Evolutionary conservation across 2,113 vertebrate species (phyloP).

Genomic region (Anoura caudifer): DNA sequence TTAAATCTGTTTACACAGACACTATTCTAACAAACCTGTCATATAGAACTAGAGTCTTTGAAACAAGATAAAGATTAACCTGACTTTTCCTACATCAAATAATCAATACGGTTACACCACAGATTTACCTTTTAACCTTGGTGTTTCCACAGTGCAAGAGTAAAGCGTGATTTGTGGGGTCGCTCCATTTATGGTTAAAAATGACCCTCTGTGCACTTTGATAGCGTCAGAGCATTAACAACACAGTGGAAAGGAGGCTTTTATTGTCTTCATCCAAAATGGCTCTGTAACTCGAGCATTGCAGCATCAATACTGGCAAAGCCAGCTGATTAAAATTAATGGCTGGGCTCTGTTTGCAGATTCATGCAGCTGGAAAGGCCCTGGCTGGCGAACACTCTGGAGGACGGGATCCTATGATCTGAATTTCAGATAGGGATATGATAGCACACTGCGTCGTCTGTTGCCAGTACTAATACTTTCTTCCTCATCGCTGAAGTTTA

Average conservation of each 20-base stretch:
- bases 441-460: neutral
- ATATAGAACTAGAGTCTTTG: conserved; percentile 54
- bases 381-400: neutral
- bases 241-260: neutral
- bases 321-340: neutral
- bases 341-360: neutral
- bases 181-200: conserved; percentile 27
- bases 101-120: conserved; percentile 70
- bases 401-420: neutral
- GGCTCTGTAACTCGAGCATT: neutral
- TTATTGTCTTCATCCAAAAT: conserved; percentile 32
- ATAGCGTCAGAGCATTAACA: neutral
- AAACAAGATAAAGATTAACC: conserved; percentile 61
- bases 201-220: conserved; percentile 8
- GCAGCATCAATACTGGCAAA: neutral
- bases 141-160: neutral
- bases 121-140: conserved; percentile 68
- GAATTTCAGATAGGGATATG: conserved; percentile 1
- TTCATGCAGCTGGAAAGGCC: neutral
- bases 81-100: conserved; percentile 76
- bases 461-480: neutral
- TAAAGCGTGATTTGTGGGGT: conserved; percentile 46
- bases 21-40: conserved; percentile 62
- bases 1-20: conserved; percentile 40
- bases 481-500: neutral